Conservation (phyloP, 2,797 vertebrate species). For the Sebastes hubbsi region DNA sequence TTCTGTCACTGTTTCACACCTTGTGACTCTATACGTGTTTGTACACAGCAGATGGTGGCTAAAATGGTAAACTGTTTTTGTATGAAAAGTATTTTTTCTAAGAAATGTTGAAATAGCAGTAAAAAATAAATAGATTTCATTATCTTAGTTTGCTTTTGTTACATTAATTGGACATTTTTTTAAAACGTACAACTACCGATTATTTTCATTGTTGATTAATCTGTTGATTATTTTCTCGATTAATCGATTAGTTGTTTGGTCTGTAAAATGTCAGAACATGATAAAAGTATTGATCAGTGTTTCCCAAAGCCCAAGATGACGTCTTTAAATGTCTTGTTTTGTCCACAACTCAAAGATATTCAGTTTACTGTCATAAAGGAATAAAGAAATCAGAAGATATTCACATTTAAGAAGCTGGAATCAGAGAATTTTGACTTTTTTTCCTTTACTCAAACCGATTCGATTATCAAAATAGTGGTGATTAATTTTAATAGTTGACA, state of each 20-base stretch:
- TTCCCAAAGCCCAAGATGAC: not conserved
- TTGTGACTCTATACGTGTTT: conserved; percentile 6
- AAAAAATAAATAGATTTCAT: not conserved
- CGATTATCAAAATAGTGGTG: not conserved
- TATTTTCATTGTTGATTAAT: too few species aligned
- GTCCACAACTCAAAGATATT: too few species aligned
- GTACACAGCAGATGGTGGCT: not conserved
- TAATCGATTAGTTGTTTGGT: not conserved
- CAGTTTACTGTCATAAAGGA: too few species aligned
- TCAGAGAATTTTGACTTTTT: not conserved
- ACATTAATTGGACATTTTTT: not conserved
- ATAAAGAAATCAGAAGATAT: not conserved
- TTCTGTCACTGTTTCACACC: not conserved
- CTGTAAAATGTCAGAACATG: not conserved
- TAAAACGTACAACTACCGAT: not conserved
- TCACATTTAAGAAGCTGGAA: not conserved
- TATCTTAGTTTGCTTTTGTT: not conserved
- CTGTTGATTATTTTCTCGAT: not conserved
- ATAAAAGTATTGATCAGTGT: not conserved
- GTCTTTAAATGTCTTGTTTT: too few species aligned
- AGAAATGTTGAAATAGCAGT: conserved; percentile 27
- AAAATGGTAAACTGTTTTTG: conserved; percentile 36
- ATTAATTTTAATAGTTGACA: not conserved
- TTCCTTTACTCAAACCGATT: not conserved
- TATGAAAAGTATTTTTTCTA: conserved; percentile 67